Conservation (phyloP, 2,888 invertebrate species). For the Spodoptera exigua region DNA sequence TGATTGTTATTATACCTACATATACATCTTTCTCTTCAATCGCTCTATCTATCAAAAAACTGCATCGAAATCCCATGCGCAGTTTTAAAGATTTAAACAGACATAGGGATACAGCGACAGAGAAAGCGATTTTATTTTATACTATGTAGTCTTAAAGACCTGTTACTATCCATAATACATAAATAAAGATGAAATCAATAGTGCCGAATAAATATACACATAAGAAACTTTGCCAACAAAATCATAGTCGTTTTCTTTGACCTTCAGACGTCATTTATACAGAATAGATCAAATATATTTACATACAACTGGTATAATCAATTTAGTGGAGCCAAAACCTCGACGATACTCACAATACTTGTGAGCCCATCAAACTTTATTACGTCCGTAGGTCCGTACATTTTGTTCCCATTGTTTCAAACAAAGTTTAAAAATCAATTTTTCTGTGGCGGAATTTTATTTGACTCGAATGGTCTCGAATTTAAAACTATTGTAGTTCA, state of each 20-base stretch:
- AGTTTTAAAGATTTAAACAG: too few species aligned
- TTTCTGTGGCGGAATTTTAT: constrained; percentile 33
- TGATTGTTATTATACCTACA: background rate
- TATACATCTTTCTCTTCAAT: too few species aligned
- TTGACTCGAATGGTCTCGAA: constrained; percentile 21
- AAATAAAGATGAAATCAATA: constrained; percentile 6
- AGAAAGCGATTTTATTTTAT: background rate
- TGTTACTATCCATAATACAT: background rate
- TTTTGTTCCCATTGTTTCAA: constrained; percentile 39
- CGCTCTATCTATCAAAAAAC: too few species aligned
- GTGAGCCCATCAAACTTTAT: constrained; percentile 43
- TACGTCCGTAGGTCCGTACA: constrained; percentile 17
- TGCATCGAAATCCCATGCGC: too few species aligned
- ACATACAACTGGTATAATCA: constrained; percentile 23
- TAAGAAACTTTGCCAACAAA: constrained; percentile 24
- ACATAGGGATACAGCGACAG: too few species aligned
- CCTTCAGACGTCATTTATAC: constrained; percentile 13
- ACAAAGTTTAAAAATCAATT: constrained; percentile 49
- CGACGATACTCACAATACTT: constrained; percentile 30
- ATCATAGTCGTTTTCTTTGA: constrained; percentile 11
- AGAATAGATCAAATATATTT: constrained; percentile 3
- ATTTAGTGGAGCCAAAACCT: constrained; percentile 15
- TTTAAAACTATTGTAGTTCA: constrained; percentile 41
- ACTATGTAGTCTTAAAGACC: background rate
- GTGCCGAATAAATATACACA: background rate